Conservation (phyloP, 2,888 invertebrate species). For the Piscicola geometra region DNA sequence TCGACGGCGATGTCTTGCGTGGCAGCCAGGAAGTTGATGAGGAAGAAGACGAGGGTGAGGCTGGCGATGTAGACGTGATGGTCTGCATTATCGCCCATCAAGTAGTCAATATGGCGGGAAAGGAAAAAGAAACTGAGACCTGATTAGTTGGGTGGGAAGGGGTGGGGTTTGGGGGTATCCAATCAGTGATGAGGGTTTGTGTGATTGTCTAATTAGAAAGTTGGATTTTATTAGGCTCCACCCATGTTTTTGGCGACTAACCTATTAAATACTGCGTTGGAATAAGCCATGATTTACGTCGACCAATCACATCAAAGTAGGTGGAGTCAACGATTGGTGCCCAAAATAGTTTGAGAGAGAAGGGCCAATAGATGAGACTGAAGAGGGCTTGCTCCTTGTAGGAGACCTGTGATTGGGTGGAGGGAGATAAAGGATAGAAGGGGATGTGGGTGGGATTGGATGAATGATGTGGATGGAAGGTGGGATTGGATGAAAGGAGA, state of each 20-base stretch:
- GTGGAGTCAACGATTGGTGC: constrained; percentile 94
- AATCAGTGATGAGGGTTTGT: too few relatives aligned
- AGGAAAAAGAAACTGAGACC: constrained; percentile 79
- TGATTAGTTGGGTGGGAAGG: background rate
- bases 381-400: constrained; percentile 80
- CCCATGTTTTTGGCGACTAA: background rate
- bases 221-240: too few relatives aligned
- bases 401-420: constrained; percentile 61
- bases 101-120: constrained; percentile 63
- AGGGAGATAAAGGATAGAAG: too few relatives aligned
- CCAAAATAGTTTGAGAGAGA: constrained; percentile 85
- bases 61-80: constrained; percentile 52
- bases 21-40: constrained; percentile 89
- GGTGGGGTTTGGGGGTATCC: too few relatives aligned
- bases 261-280: constrained; percentile 83
- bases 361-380: constrained; percentile 88
- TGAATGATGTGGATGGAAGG: too few relatives aligned
- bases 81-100: constrained; percentile 66
- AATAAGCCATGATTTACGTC: constrained; percentile 82
- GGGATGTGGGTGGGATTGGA: too few relatives aligned
- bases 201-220: too few relatives aligned
- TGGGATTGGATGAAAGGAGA: too few relatives aligned
- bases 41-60: constrained; percentile 80
- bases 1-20: constrained; percentile 99
- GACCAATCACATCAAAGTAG: constrained; percentile 75